These are phyloP conservation scores for Ornithoptera alexandrae DNA, from an alignment of 2,888 invertebrate species.

Conservation along the genomic window DNA sequence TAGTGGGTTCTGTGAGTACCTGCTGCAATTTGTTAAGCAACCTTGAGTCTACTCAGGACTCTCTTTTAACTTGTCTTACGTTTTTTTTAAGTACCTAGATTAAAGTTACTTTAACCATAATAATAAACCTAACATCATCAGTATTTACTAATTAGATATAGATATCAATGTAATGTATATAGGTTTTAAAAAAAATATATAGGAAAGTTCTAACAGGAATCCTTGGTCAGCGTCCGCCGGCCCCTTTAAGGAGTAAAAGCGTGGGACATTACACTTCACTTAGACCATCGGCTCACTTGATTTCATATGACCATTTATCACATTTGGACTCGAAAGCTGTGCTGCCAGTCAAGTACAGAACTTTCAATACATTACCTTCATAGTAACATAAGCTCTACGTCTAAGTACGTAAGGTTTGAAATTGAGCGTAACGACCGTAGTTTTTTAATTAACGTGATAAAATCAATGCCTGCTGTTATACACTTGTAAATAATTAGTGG, in stretches of 20 bases:
- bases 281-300: background rate
- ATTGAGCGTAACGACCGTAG: background rate
- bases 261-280: conserved; percentile 3
- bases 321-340: conserved; percentile 21
- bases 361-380: conserved; percentile 3
- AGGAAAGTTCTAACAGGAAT: background rate
- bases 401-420: background rate
- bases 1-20: too few species aligned
- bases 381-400: background rate
- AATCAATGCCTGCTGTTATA: too few species aligned
- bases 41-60: too few species aligned
- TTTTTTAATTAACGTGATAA: too few species aligned
- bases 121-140: too few species aligned
- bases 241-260: conserved; percentile 1
- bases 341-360: background rate
- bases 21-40: too few species aligned
- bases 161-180: too few species aligned
- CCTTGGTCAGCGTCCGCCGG: background rate
- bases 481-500: too few species aligned
- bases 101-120: too few species aligned
- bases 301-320: conserved; percentile 21
- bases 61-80: too few species aligned
- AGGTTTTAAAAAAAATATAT: background rate
- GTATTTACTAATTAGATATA: too few species aligned
- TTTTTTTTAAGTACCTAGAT: too few species aligned